Conservation (phyloP, 1,140 invertebrate genomes). For the Drosophila sechellia region DNA sequence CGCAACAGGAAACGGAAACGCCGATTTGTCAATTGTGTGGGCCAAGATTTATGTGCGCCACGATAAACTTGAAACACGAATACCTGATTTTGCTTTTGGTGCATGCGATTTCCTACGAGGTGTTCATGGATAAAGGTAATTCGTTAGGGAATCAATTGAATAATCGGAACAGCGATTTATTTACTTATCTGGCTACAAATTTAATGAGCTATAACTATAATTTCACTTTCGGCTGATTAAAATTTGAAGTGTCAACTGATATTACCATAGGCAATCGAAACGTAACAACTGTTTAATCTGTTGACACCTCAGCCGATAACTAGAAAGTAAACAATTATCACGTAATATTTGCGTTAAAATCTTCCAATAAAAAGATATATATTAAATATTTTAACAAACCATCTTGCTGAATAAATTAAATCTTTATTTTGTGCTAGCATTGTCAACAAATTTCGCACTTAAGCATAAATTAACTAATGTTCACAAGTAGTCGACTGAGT, state of each 20-base stretch:
- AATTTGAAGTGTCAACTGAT: slow-evolving; percentile 14
- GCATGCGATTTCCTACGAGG: background rate
- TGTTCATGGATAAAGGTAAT: slow-evolving; percentile 27
- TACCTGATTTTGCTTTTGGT: slow-evolving; percentile 34
- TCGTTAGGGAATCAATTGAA: slow-evolving; percentile 4
- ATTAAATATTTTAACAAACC: background rate
- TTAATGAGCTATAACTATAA: background rate
- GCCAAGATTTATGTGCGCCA: slow-evolving; percentile 39
- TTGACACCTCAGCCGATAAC: slow-evolving; percentile 19
- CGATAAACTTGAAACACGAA: slow-evolving; percentile 43
- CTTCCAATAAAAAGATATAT: too few species aligned
- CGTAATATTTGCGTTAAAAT: background rate
- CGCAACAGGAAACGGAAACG: slow-evolving; percentile 54
- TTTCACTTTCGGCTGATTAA: background rate
- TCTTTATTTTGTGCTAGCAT: slow-evolving; percentile 28
- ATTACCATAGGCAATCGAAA: slow-evolving; percentile 3
- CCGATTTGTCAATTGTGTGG: slow-evolving; percentile 58
- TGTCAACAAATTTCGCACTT: slow-evolving; percentile 11
- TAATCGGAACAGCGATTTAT: background rate
- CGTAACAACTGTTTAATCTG: slow-evolving; percentile 7
- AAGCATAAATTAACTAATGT: slow-evolving; percentile 27
- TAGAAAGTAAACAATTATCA: slow-evolving; percentile 9
- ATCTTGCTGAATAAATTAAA: slow-evolving; percentile 22
- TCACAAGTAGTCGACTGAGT: background rate
- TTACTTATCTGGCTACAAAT: background rate